These are phyloP conservation scores for Streptopelia turtur DNA, from an alignment of 2,797 vertebrate genomes.

Conservation along the genomic window DNA sequence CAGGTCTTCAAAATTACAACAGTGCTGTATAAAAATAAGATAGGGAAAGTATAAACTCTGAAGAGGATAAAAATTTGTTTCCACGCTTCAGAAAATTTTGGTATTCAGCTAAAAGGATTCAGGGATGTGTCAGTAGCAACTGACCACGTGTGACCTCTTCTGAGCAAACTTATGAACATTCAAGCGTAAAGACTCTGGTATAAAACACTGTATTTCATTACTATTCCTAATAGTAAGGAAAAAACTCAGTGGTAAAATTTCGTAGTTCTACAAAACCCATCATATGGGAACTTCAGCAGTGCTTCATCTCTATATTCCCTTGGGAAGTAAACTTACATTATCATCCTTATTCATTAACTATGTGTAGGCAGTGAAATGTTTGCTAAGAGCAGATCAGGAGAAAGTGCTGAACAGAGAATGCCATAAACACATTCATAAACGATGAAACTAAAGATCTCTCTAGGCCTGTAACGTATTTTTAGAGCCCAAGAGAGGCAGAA, in stretches of 20 bases:
- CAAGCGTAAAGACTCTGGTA: background rate
- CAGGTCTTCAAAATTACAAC: constrained; percentile 36
- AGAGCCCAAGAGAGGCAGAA: background rate
- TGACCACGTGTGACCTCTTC: background rate
- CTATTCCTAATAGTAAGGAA: background rate
- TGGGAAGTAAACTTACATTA: background rate
- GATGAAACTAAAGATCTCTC: background rate
- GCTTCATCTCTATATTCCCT: background rate
- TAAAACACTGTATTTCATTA: background rate
- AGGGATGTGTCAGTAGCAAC: background rate
- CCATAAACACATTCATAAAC: background rate
- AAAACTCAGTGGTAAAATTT: background rate
- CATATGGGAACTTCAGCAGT: background rate
- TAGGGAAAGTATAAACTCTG: background rate
- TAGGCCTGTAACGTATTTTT: background rate
- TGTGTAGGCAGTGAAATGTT: background rate
- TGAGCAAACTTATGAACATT: background rate
- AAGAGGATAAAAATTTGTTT: background rate
- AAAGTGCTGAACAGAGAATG: background rate
- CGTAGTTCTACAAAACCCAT: background rate
- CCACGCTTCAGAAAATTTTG: background rate
- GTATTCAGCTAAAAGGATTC: background rate
- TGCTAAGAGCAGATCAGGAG: background rate
- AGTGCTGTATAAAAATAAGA: constrained; percentile 21
- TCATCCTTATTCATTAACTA: background rate